These are phyloP conservation scores for Steromphala cineraria DNA, from an alignment of 2,888 invertebrate genomes.

Conservation along the genomic window DNA sequence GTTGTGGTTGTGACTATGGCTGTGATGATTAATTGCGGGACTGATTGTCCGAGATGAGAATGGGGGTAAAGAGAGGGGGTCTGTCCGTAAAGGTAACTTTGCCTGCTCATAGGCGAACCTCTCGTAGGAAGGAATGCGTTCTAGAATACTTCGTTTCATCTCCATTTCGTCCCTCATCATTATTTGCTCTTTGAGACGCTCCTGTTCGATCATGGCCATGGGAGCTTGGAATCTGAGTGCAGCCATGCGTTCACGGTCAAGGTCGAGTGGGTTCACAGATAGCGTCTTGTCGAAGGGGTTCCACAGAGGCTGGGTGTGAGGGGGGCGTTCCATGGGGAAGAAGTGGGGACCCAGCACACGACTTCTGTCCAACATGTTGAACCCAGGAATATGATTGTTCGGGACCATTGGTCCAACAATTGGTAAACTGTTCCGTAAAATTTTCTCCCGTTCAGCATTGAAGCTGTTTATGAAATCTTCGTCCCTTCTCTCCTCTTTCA, in stretches of 20 bases:
- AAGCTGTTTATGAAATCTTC: constrained; percentile 45
- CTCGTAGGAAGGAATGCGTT: constrained; percentile 55
- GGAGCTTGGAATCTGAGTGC: constrained; percentile 40
- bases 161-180: constrained; percentile 54
- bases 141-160: constrained; percentile 54
- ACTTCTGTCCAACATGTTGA: constrained; percentile 55
- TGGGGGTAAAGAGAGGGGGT: constrained; percentile 44
- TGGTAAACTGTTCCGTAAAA: constrained; percentile 24
- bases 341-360: constrained; percentile 54
- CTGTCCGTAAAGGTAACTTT: constrained; percentile 46
- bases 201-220: constrained; percentile 52
- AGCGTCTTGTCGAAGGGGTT: constrained; percentile 59
- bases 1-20: not conserved
- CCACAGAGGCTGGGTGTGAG: constrained; percentile 55
- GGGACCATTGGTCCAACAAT: constrained; percentile 19
- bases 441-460: constrained; percentile 41
- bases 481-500: constrained; percentile 63
- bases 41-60: constrained; percentile 57
- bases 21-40: constrained; percentile 56
- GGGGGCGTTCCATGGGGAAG: constrained; percentile 51
- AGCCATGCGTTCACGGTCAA: constrained; percentile 57
- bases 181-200: constrained; percentile 59
- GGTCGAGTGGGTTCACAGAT: constrained; percentile 47
- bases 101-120: constrained; percentile 51
- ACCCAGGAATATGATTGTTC: constrained; percentile 37